A percentile compares a stretch with the other conserved stretches of the same genome.
These are phyloP conservation scores for Agrotis puta DNA, from an alignment of 2,888 invertebrate species.

Conservation along the genomic window DNA sequence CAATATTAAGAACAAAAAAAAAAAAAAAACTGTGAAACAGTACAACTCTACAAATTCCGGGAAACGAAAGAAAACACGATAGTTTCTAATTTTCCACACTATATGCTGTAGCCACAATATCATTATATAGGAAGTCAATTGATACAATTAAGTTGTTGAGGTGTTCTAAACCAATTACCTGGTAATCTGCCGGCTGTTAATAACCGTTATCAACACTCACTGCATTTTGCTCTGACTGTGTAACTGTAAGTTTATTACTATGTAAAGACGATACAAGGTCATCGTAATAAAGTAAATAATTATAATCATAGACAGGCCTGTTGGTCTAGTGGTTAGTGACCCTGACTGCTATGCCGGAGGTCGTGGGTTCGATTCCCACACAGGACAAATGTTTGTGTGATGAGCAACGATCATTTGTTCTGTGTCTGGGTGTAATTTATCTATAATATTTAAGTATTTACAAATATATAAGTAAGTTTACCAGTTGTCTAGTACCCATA, in stretches of 20 bases:
- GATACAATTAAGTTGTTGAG: slow-evolving; percentile 18
- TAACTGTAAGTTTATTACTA: slow-evolving; percentile 11
- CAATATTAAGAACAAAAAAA: no score
- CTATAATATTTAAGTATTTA: no score
- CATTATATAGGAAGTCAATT: slow-evolving; percentile 14
- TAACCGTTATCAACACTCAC: slow-evolving; percentile 35
- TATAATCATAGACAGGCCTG: no score
- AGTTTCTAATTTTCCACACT: not conserved
- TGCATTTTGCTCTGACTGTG: slow-evolving; percentile 3
- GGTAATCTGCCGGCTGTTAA: slow-evolving; percentile 24
- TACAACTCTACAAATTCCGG: not conserved
- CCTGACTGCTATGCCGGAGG: no score
- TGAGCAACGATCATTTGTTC: no score
- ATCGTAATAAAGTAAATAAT: not conserved
- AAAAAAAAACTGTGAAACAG: not conserved
- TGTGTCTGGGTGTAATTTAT: no score
- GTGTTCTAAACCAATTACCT: slow-evolving; percentile 16
- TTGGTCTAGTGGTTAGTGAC: no score
- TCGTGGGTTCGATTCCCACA: no score
- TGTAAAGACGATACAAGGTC: not conserved
- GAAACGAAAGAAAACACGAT: not conserved
- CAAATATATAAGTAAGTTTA: no score
- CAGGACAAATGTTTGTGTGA: no score
- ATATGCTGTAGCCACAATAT: slow-evolving; percentile 1
- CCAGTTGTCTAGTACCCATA: no score